Percentiles rank a stretch among this genome's conserved stretches.
These are phyloP conservation scores for Microtus californicus DNA, from an alignment of 2,797 vertebrate species.

Conservation along the genomic window DNA sequence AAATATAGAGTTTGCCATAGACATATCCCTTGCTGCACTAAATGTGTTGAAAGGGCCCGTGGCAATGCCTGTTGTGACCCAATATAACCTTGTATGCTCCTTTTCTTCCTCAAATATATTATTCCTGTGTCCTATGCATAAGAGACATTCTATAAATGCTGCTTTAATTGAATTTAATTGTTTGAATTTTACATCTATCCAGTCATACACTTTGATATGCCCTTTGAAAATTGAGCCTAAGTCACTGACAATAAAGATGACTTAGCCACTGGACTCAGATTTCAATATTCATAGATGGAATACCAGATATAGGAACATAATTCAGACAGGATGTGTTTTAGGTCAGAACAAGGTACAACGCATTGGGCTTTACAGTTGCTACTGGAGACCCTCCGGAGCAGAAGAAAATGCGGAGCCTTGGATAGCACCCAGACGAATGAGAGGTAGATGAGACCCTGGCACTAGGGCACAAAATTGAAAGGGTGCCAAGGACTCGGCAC, in stretches of 20 bases:
- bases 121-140: not conserved
- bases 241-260: conserved; percentile 62
- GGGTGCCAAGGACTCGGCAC: not conserved
- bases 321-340: not conserved
- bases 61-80: not conserved
- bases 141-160: conserved; percentile 27
- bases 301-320: not conserved
- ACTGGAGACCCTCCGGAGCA: not conserved
- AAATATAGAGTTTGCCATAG: not conserved
- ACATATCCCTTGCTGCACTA: not conserved
- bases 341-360: not conserved
- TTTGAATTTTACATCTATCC: conserved; percentile 68
- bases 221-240: conserved; percentile 64
- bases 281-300: conserved; percentile 14
- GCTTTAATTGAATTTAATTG: conserved; percentile 74
- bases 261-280: conserved; percentile 47
- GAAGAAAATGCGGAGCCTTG: not conserved
- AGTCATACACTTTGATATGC: conserved; percentile 27
- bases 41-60: not conserved
- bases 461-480: not conserved
- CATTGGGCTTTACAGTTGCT: not conserved
- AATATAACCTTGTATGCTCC: not conserved
- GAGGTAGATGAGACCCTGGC: rapidly evolving
- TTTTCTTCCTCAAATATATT: not conserved
- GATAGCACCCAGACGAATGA: not conserved